Percentiles rank a stretch among this genome's conserved stretches.
These are phyloP conservation scores for Mesaphorura yosii DNA, from an alignment of 1,140 invertebrate genomes.

Conservation along the genomic window DNA sequence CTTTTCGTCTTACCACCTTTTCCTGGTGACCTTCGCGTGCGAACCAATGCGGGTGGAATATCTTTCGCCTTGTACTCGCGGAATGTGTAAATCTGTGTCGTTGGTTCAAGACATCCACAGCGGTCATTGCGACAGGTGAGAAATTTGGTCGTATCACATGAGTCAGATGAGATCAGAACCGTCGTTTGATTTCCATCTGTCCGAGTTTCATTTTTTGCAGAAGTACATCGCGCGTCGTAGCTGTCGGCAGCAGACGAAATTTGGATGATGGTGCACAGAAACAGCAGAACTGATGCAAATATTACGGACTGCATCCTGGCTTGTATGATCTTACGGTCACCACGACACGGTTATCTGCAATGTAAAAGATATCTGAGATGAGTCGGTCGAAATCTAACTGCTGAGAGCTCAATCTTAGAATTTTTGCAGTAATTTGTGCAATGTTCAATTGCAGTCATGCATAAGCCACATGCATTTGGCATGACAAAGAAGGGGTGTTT, in stretches of 20 bases:
- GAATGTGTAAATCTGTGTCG: conserved; percentile 17
- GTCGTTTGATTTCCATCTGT: not conserved
- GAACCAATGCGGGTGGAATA: no score
- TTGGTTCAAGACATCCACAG: conserved; percentile 15
- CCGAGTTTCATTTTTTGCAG: not conserved
- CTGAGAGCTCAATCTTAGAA: not conserved
- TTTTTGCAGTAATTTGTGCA: not conserved
- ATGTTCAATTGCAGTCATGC: no score
- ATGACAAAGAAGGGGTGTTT: no score
- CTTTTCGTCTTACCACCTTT: conserved; percentile 3
- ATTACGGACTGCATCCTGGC: not conserved
- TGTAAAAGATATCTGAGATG: not conserved
- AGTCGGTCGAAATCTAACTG: not conserved
- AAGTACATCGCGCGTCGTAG: conserved; percentile 7
- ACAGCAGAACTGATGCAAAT: not conserved
- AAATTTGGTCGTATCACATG: conserved; percentile 17
- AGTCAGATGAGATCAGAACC: conserved; percentile 7
- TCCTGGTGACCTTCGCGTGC: conserved; percentile 5
- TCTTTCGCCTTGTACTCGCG: not conserved
- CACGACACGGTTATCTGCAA: not conserved
- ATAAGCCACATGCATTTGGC: no score
- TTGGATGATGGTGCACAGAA: not conserved
- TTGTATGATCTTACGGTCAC: not conserved
- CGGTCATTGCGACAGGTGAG: conserved; percentile 11
- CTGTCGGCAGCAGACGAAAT: not conserved